Evolutionary conservation across 2,888 invertebrate genomes (phyloP).

Genomic region (Ganaspis brasiliensis): DNA sequence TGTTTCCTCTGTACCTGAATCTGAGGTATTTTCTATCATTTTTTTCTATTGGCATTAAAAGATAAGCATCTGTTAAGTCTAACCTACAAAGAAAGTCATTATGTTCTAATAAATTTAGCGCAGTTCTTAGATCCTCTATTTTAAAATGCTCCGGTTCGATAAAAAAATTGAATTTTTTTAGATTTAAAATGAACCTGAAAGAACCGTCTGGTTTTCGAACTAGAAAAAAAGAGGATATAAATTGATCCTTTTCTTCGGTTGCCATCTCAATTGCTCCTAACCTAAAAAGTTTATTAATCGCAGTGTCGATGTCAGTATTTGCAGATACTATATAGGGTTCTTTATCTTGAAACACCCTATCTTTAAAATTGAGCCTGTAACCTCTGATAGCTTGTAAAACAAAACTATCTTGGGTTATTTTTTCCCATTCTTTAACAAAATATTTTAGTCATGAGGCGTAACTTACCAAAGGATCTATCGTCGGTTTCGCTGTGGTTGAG

Average conservation of each 20-base stretch:
- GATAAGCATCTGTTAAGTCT: conserved; percentile 56
- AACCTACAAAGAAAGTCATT: conserved; percentile 47
- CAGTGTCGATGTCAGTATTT: not conserved
- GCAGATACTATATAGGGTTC: not conserved
- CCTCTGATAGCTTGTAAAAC: not conserved
- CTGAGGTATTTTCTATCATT: conserved; percentile 55
- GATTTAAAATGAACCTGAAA: conserved; percentile 41
- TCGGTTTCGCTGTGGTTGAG: not conserved
- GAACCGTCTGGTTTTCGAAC: conserved; percentile 39
- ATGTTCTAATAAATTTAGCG: conserved; percentile 28
- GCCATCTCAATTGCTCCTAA: conserved; percentile 9
- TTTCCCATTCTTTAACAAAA: not conserved
- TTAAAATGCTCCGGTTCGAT: conserved; percentile 49
- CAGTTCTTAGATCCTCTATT: conserved; percentile 51
- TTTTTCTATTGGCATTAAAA: conserved; percentile 48
- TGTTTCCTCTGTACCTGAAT: conserved; percentile 50
- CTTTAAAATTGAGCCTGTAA: not conserved
- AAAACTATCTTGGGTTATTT: not conserved
- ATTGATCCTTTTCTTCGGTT: too few relatives aligned
- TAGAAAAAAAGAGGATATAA: conserved; percentile 45
- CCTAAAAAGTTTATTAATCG: not conserved
- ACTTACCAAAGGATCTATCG: not conserved
- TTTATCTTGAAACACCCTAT: not conserved
- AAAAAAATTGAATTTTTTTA: conserved; percentile 45
- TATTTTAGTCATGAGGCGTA: not conserved